These are phyloP conservation scores for Oncopodura yosiiana DNA, from an alignment of 1,140 invertebrate species.

Conservation along the genomic window DNA sequence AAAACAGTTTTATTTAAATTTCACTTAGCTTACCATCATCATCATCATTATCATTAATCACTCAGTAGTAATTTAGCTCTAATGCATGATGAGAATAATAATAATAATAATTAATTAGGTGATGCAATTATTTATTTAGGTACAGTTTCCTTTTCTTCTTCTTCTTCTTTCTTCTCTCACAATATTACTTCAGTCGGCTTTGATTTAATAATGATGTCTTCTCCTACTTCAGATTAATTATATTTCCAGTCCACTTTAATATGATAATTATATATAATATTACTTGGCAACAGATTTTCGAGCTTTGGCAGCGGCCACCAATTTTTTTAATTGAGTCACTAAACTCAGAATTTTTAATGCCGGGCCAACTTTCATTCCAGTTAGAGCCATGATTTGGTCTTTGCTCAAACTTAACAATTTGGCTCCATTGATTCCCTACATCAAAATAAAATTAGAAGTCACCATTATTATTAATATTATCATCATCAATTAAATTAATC, in stretches of 20 bases:
- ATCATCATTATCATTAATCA: too few species aligned
- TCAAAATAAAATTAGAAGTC: constrained; percentile 33
- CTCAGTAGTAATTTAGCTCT: too few species aligned
- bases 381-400: constrained; percentile 77
- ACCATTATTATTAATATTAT: background rate
- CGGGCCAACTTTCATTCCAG: constrained; percentile 86
- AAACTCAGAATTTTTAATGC: constrained; percentile 86
- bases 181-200: too few species aligned
- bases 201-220: too few species aligned
- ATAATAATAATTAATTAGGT: too few species aligned
- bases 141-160: too few species aligned
- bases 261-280: background rate
- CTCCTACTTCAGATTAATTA: too few species aligned
- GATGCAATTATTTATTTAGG: too few species aligned
- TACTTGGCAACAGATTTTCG: constrained; percentile 22
- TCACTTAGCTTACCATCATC: too few species aligned
- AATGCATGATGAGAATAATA: too few species aligned
- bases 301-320: constrained; percentile 62
- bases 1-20: too few species aligned
- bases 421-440: constrained; percentile 66
- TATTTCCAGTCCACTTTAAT: background rate
- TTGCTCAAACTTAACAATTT: constrained; percentile 68
- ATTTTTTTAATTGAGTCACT: constrained; percentile 73
- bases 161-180: too few species aligned
- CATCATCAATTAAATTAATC: constrained; percentile 18